Base-by-base conservation (phyloP, 1,140 invertebrate genomes). In the Nasonia longicornis region DNA sequence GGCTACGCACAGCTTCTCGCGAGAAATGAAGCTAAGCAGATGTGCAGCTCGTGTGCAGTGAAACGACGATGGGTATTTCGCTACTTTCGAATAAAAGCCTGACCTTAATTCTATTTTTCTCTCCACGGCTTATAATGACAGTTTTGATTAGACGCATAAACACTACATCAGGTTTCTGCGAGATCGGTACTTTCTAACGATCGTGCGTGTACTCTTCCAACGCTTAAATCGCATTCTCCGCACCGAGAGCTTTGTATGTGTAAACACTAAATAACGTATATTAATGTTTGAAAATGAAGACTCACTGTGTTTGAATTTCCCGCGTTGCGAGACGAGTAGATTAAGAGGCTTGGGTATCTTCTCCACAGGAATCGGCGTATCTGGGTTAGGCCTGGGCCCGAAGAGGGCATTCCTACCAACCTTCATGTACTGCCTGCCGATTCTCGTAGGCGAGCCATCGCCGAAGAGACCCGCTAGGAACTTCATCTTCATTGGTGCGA, bases 301-400 rank as follows among this genome's bases (percentile, higher is more conserved):
- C 95, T 95, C 89, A 96, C 95, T 93, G 86, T 94, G 93, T 86
- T 93, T 94, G 74, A 95, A 91, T 87, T 94, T 95, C 82, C 94
- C 93, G 84, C 94, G 93, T 84, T 95, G 93, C 8, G 95, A 95
- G 85, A 96, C 94, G 71, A 96, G 92, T 93, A 96, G 94, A 82
- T 93, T 95, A 42, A 95, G 87, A 0, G 95, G 94, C 66, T 93
- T 93, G 16, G 91, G 90, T 64, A 93, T 91, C 79, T 90, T 91
- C 72, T 93, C 91, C 8, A 89, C 88, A 64, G 89, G 89, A 45
- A 90, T 88, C 73, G 85, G 85, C 14, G 88, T 86, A 80, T 86
- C 87, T 35, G 87, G 89, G 38, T 89, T 87, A 0, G 90, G 89
- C 26, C 87, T 91, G 75, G 93, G 91, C 1, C 94, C 94, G 85